phyloP scores from a whole-genome alignment of 2,113 vertebrate genomes.

The Propithecus coquereli region DNA sequence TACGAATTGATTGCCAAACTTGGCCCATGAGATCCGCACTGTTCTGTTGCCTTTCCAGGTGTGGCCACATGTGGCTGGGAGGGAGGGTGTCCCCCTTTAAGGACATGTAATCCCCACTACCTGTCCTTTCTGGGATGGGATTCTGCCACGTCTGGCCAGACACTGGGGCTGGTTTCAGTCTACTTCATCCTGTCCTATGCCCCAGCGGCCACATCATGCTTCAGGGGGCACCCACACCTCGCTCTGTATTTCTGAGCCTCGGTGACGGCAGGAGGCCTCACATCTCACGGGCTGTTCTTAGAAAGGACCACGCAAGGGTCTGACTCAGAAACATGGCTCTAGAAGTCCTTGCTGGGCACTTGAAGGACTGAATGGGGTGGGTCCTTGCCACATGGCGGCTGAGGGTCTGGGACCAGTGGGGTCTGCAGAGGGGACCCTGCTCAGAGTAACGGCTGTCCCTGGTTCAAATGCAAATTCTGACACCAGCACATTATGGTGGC shows the following conservation, averaged over 20 bases:
- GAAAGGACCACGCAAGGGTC: neutral
- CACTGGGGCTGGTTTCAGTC: rapidly evolving
- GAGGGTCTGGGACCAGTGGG: neutral
- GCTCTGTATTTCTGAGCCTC: neutral
- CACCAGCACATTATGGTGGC: no score
- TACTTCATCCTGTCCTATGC: neutral
- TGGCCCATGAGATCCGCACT: neutral
- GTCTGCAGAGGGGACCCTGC: no score
- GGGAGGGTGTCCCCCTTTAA: no score
- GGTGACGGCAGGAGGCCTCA: neutral
- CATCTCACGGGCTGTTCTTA: neutral
- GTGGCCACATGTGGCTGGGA: no score
- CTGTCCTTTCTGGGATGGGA: neutral
- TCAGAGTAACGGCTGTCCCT: neutral
- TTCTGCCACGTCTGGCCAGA: neutral
- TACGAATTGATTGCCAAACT: neutral
- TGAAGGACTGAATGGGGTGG: neutral
- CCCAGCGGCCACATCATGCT: rapidly evolving
- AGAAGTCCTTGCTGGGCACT: neutral
- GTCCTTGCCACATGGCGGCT: rapidly evolving
- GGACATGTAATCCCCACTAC: no score
- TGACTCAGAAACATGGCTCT: neutral
- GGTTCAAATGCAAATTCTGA: neutral
- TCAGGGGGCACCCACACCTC: neutral
- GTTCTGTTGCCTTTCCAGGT: neutral